Evolutionary conservation across 2,888 invertebrate genomes (phyloP), one percentile per base, ranked within the genome.

Genomic region (Rhimphoctona megacephalus): DNA sequence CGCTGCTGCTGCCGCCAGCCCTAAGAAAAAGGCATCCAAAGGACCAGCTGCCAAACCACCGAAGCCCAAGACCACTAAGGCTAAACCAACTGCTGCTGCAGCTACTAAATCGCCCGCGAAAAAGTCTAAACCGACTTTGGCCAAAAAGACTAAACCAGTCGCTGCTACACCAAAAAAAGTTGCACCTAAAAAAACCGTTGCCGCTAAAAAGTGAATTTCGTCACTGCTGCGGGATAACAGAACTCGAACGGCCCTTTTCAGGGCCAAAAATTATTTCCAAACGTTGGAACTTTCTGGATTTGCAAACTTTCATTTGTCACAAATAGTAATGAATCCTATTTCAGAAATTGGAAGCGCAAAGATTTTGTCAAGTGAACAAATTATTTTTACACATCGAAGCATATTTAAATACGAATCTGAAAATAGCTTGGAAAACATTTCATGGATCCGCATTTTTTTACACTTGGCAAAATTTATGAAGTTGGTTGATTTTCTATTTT

Each of bases 111-210:
- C 80, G 2, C 25, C 78, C 2, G 49, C 2, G 1, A 85, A 82
- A 14, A 80, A 80, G 46, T 30, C 79, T 1, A 57, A 67, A 39
- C 72, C 79, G 11, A 84, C 78, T 14, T 52, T 76, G 4, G 25
- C 72, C 1, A 77, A 72, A 2, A 87, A 85, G 46, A 72, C 94
- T 94, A 93, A 95, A 95, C 88, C 91, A 95, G 39, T 93, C 94
- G 52, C 91, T 30, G 79, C 57, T 19, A 39, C 39, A 17, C 69
- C 57, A 5, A 79, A 79, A 19, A 79, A 79, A 25, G 69, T 54
- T 25, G 39, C 69, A 43, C 57, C 69, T 2, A 79, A 70, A n/a
- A 79, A 79, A 19, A 90, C 90, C 67, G 84, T 84, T 0, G 74
- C 74, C 39, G 64, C 77, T 11, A 77, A 77, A 49, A 77, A 77